phyloP scores from a whole-genome alignment of 2,888 invertebrate species.

The Lasioglossum calceatum region DNA sequence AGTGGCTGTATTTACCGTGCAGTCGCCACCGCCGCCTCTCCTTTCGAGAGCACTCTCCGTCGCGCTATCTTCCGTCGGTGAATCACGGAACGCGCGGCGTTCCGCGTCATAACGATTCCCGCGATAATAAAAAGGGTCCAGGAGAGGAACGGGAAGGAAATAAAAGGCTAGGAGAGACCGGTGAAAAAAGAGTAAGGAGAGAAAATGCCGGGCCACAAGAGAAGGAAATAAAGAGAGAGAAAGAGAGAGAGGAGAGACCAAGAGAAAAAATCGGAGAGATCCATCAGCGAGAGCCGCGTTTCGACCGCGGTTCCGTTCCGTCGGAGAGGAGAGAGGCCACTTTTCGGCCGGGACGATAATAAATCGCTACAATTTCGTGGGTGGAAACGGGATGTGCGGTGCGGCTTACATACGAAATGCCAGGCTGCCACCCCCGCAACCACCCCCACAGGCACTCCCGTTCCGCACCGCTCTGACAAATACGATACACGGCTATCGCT shows the following conservation, averaged over 20 bases:
- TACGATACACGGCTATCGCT: constrained; percentile 78
- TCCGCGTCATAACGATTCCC: constrained; percentile 34
- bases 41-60: background rate
- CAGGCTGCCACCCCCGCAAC: constrained; percentile 16
- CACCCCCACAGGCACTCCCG: background rate
- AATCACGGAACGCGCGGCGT: constrained; percentile 28
- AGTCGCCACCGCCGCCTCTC: constrained; percentile 11
- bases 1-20: constrained; percentile 17
- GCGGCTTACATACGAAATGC: constrained; percentile 76
- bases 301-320: constrained; percentile 46
- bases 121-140: constrained; percentile 23
- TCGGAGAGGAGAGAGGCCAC: constrained; percentile 49
- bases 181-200: background rate
- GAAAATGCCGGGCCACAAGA: background rate
- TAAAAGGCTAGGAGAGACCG: background rate
- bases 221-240: background rate
- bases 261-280: constrained; percentile 35
- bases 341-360: constrained; percentile 72
- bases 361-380: constrained; percentile 76
- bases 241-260: background rate
- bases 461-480: constrained; percentile 75
- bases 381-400: constrained; percentile 65
- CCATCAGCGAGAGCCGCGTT: constrained; percentile 44
- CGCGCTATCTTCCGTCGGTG: background rate
- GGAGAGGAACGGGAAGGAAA: background rate